Evolutionary conservation across 2,113 vertebrate genomes (phyloP).

Genomic region (Esox niger): DNA sequence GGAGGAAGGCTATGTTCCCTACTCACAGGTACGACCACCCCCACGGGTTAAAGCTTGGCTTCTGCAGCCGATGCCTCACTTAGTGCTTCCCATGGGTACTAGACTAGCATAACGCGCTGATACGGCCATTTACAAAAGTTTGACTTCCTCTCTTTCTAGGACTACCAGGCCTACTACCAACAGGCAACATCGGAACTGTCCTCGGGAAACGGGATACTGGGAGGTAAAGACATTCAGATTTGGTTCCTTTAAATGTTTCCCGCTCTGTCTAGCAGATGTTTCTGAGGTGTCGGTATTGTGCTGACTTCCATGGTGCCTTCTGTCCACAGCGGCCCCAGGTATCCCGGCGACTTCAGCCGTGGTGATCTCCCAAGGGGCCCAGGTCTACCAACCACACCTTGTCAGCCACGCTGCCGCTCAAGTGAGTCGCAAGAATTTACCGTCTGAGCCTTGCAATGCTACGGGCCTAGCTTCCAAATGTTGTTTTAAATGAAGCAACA

Average conservation of each 20-base stretch:
- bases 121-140: too few species aligned
- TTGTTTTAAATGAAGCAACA: too few species aligned
- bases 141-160: constrained; percentile 60
- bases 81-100: too few species aligned
- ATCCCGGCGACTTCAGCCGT: constrained; percentile 82
- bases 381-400: constrained; percentile 87
- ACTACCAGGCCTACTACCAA: constrained; percentile 87
- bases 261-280: not conserved
- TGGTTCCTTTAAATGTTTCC: constrained; percentile 4
- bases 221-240: constrained; percentile 56
- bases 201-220: constrained; percentile 73
- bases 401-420: constrained; percentile 78
- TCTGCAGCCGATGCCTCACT: not conserved
- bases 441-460: not conserved
- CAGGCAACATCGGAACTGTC: constrained; percentile 80
- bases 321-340: constrained; percentile 65
- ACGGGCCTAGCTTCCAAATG: too few species aligned
- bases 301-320: constrained; percentile 22
- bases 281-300: too few species aligned
- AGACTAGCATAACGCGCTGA: too few species aligned
- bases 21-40: constrained; percentile 79
- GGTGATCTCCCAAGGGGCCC: constrained; percentile 89
- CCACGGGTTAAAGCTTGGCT: not conserved
- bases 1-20: constrained; percentile 85
- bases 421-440: constrained; percentile 65